Evolutionary conservation across 1,140 invertebrate genomes (phyloP).

Genomic region (Eumaeus atala): DNA sequence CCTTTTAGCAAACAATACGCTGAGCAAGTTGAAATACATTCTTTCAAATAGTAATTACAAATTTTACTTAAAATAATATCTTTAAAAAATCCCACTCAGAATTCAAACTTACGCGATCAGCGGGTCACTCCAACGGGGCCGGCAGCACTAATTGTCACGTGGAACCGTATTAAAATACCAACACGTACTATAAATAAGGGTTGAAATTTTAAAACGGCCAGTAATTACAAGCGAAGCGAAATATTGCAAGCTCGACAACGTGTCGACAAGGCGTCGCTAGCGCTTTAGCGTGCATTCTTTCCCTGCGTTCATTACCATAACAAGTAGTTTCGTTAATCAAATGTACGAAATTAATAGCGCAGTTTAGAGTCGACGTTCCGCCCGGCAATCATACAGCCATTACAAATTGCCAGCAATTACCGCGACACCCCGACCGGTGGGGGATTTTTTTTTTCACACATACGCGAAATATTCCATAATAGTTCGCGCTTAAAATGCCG

Average conservation of each 20-base stretch:
- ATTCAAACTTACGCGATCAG: too few relatives aligned
- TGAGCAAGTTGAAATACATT: too few relatives aligned
- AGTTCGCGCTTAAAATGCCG: slow-evolving; percentile 25
- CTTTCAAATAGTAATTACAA: too few relatives aligned
- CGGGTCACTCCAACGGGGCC: too few relatives aligned
- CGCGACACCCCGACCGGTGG: slow-evolving; percentile 49
- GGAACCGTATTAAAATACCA: slow-evolving; percentile 30
- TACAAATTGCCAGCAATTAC: slow-evolving; percentile 72
- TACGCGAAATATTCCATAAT: slow-evolving; percentile 40
- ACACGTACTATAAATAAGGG: slow-evolving; percentile 43
- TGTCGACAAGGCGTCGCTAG: slow-evolving; percentile 65
- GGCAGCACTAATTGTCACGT: slow-evolving; percentile 2
- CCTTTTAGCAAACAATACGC: too few relatives aligned
- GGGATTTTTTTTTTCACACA: slow-evolving; percentile 40
- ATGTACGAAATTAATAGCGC: slow-evolving; percentile 72
- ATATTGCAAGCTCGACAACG: slow-evolving; percentile 64
- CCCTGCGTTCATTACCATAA: slow-evolving; percentile 69
- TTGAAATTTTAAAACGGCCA: slow-evolving; percentile 54
- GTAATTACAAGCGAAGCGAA: slow-evolving; percentile 63
- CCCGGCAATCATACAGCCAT: slow-evolving; percentile 64
- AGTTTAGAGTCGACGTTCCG: slow-evolving; percentile 67
- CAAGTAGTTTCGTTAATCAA: slow-evolving; percentile 74
- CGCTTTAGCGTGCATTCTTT: slow-evolving; percentile 69
- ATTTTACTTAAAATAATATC: too few relatives aligned
- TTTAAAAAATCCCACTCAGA: too few relatives aligned